Base-by-base conservation (phyloP, 2,113 vertebrate genomes). In the Lathamus discolor region DNA sequence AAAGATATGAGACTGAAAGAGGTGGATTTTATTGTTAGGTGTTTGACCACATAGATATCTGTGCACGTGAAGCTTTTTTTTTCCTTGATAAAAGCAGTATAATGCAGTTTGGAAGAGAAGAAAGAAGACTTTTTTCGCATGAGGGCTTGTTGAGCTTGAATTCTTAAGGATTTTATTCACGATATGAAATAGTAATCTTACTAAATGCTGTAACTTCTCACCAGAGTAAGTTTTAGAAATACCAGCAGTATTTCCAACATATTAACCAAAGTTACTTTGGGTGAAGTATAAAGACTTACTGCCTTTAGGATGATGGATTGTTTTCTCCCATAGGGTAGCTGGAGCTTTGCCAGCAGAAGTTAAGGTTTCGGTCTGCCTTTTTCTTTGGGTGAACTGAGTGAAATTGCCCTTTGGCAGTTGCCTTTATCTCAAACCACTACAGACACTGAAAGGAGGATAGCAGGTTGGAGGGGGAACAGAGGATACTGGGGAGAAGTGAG, bases 381-480 rank as follows among this genome's bases (percentile, higher is more conserved):
- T 92, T 94, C 83, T 22, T 79, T 28, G 70, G 86, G 70, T 73
- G 81, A 93, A 52, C 33, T n/a, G 31, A 94, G 69, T 82, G 70
- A 95, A 95, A 87, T 55, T 89, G 62, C 77, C 92, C 84, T 91
- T 85, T 87, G 84, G 91, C 91, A 76, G 62, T 79, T 91, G 81
- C 62, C 84, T 96, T 97, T 82, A 91, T 92, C 81, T 93, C 54
- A 73, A 48, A 91, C 68, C 69, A 44, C 89, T 73, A 25, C 39
- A 52, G 91, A 41, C 70, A 75, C 27, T 5, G 9, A 57, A 84
- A 84, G 31, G 19, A 48, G 62, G 27, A 74, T 87, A 57, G 46
- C 37, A 92, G 83, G n/a, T 90, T 92, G 91, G 91, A 90, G 68
- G 9, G 61, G 55, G 46, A 92, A 52, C 63, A 81, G 79, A 83